These are phyloP conservation scores for Teleogryllus oceanicus DNA, from an alignment of 2,888 invertebrate genomes.

Conservation along the genomic window DNA sequence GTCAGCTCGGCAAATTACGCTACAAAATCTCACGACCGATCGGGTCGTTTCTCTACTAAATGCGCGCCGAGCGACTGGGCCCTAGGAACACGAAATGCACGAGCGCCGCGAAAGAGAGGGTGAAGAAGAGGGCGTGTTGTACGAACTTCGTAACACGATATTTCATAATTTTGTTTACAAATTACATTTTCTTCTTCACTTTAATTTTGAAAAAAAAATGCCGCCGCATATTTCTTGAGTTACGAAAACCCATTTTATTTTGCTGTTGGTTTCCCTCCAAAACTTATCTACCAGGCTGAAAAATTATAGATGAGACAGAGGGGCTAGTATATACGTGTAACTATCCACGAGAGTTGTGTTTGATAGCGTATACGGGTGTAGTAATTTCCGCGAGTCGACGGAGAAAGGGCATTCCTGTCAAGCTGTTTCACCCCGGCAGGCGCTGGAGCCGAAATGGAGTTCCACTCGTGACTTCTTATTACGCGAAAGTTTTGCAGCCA, in stretches of 20 bases:
- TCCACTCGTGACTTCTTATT: not conserved
- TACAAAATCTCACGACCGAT: conserved; percentile 8
- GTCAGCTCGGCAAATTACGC: not conserved
- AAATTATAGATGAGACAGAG: not conserved
- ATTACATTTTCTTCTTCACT: not conserved
- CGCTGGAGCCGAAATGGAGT: not conserved
- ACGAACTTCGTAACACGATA: not conserved
- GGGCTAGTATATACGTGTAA: not conserved
- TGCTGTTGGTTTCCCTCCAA: not conserved
- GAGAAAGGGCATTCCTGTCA: not conserved
- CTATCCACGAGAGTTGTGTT: not conserved
- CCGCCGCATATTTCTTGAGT: not conserved
- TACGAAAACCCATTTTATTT: not conserved
- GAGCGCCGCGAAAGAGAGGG: too few relatives aligned
- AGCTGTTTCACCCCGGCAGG: not conserved
- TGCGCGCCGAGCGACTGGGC: not conserved
- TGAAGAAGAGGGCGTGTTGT: too few relatives aligned
- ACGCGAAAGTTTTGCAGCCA: not conserved
- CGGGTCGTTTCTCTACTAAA: not conserved
- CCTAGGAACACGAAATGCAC: too few relatives aligned
- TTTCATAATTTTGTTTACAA: not conserved
- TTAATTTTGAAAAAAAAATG: not conserved
- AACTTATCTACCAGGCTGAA: not conserved
- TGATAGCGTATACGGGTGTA: not conserved
- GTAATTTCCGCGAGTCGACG: not conserved